Evolutionary conservation across 1,140 invertebrate genomes (phyloP), one percentile per base, ranked within the genome.

Genomic region (Asbolus verrucosus): DNA sequence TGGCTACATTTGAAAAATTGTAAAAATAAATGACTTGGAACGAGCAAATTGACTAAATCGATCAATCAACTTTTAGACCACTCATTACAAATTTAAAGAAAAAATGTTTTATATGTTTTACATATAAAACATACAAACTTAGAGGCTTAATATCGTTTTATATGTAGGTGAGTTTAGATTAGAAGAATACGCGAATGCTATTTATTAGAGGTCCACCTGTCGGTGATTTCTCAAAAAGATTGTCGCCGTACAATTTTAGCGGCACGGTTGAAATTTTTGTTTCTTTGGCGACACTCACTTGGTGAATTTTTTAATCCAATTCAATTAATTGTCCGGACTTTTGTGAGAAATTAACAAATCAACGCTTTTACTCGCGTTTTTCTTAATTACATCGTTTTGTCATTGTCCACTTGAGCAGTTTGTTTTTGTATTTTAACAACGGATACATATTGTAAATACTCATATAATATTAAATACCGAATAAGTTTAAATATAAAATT

Each of bases 191-290:
- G 11, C 36, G 24, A 13, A 21, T 63, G 61, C 39, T 63, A 63
- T 63, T 63, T 63, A 63, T 63, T 63, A 27, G 61, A 21, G 19
- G 9, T 63, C 61, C 61, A 63, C 61, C 61, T 63, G 61, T 41
- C 39, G n/a, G 11, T 13, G n/a, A 63, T 63, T 39, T 63, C 33
- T 63, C 61, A 63, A 11, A 39, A 5, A 14, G 31, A 63, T 63
- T 39, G 61, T 39, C 33, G 61, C 21, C 46, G 46, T 38, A 63
- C 61, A 24, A 63, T 63, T 63, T 63, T 63, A 41, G 16, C 13
- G 30, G 18, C 60, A 63, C 60, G 9, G n/a, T 41, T n/a, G 33
- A 63, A 41, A 54, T 54, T 54, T 54, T 54, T 54, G 46, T 54
- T 27, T 21, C n/a, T 19, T 54, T 54, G 46, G 46, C 46, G 11